Conservation (phyloP, 1,140 invertebrate genomes). For the Aethina tumida region DNA sequence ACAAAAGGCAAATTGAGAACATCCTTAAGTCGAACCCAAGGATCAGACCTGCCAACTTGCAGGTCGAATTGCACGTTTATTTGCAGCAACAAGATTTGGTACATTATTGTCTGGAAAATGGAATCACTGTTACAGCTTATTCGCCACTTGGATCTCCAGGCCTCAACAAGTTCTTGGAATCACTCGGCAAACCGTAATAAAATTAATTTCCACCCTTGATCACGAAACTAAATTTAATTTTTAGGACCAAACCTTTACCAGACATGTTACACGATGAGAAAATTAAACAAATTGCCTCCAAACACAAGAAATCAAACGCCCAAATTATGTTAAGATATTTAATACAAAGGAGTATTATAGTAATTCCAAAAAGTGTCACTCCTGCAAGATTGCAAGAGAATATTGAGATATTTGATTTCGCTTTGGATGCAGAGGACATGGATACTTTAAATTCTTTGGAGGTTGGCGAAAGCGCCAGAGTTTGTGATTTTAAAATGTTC, state of each 20-base stretch:
- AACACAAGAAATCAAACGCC: conserved; percentile 59
- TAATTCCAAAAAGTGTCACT: conserved; percentile 79
- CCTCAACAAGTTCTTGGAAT: conserved; percentile 38
- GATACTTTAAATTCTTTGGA: conserved; percentile 45
- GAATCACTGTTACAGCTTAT: conserved; percentile 73
- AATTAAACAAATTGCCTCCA: conserved; percentile 56
- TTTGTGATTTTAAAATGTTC: conserved; percentile 56
- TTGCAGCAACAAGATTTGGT: conserved; percentile 66
- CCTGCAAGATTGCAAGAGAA: conserved; percentile 56
- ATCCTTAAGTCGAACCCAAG: conserved; percentile 51
- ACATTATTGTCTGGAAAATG: conserved; percentile 57
- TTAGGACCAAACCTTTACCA: conserved; percentile 42
- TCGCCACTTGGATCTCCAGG: conserved; percentile 67
- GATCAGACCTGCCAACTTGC: conserved; percentile 59
- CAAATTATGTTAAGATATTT: conserved; percentile 71
- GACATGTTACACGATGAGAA: conserved; percentile 57
- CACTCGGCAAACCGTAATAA: conserved; percentile 29
- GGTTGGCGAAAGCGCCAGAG: conserved; percentile 48
- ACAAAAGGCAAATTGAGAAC: conserved; percentile 52
- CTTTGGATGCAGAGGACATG: conserved; percentile 45
- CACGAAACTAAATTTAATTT: conserved; percentile 32
- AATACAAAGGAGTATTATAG: conserved; percentile 60
- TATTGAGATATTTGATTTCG: conserved; percentile 53
- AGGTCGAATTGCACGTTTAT: conserved; percentile 74
- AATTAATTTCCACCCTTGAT: too few species aligned